Evolutionary conservation across 2,888 invertebrate species (phyloP).

Genomic region (Drosophila lacicola): DNA sequence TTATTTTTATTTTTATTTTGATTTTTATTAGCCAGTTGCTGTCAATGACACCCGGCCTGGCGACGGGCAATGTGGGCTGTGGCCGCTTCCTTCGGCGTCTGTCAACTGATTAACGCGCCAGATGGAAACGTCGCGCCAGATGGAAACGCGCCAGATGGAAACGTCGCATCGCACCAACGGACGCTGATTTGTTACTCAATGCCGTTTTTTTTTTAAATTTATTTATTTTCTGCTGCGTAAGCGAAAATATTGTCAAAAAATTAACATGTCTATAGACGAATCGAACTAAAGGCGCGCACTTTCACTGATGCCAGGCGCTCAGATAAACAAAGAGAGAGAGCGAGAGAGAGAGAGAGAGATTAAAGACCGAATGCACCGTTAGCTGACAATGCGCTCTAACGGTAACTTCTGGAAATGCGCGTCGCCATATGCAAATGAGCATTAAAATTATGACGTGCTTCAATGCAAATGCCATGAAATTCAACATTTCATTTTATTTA

Average conservation of each 20-base stretch:
- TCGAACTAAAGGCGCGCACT: constrained; percentile 48
- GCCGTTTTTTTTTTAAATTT: background rate
- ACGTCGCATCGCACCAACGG: constrained; percentile 9
- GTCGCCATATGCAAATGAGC: constrained; percentile 55
- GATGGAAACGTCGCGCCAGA: constrained; percentile 39
- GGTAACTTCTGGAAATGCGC: constrained; percentile 36
- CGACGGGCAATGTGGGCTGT: constrained; percentile 33
- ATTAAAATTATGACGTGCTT: constrained; percentile 54
- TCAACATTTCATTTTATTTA: constrained; percentile 10
- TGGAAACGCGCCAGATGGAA: constrained; percentile 38
- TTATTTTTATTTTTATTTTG: too few species aligned
- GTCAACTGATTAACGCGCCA: constrained; percentile 46
- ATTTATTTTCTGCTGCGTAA: constrained; percentile 34
- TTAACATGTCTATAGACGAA: constrained; percentile 60
- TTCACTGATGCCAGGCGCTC: constrained; percentile 48
- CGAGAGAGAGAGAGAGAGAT: constrained; percentile 4
- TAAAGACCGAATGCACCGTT: constrained; percentile 53
- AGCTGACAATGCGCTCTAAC: constrained; percentile 70
- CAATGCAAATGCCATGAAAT: constrained; percentile 21
- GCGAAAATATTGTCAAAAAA: constrained; percentile 59
- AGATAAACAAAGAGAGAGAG: background rate
- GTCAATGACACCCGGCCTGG: constrained; percentile 67
- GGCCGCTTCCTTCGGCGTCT: constrained; percentile 42
- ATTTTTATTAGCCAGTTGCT: constrained; percentile 24
- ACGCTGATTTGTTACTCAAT: constrained; percentile 58